Base-by-base conservation (phyloP, 2,888 invertebrate species). In the Sarcophaga caerulescens region DNA sequence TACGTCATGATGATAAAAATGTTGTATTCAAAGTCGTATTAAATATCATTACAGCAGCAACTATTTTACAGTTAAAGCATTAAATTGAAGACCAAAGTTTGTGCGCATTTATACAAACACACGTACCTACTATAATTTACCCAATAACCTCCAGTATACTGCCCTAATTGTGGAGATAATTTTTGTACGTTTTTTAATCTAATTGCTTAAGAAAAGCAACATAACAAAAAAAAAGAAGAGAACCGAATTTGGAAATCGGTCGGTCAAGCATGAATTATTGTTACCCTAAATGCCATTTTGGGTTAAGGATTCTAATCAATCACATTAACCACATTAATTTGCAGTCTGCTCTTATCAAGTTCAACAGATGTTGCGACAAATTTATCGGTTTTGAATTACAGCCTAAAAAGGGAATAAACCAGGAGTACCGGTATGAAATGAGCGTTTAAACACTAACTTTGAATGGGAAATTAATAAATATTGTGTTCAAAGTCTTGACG, bases 31-130 rank as follows among this genome's bases (percentile, higher is more conserved):
- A 21, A 35, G 19, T 68, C 25, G 12, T 70, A 52, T 70, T 60
- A 71, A 71, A 25, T 71, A 19, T 71, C 35, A 71, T 60, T 44
- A 70, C 6, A 60, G n/a, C 17, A 66, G 35, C 52, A 76, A 76
- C 19, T 68, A 68, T 12, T 19, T n/a, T 21, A 45, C 45, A 45
- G 12, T 19, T 52, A 52, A 52, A 52, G 17, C 52, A 14, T 52
- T 17, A 14, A 17, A 14, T 52, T 52, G 52, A 35, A 35, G 35
- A 35, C 35, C 35, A 35, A 35, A 35, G 2, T 17, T 4, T 52
- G 17, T 52, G 52, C 17, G 1, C 70, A 25, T 23, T 12, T 21
- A 25, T 59, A 57, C 25, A 52, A 6, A 52, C 25, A 52, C 14
- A 44, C n/a, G 19, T n/a, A 59, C 12, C 12, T 68, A 47, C 45